Evolutionary conservation across 2,113 vertebrate genomes (phyloP).

Genomic region (Sisor rabdophorus): DNA sequence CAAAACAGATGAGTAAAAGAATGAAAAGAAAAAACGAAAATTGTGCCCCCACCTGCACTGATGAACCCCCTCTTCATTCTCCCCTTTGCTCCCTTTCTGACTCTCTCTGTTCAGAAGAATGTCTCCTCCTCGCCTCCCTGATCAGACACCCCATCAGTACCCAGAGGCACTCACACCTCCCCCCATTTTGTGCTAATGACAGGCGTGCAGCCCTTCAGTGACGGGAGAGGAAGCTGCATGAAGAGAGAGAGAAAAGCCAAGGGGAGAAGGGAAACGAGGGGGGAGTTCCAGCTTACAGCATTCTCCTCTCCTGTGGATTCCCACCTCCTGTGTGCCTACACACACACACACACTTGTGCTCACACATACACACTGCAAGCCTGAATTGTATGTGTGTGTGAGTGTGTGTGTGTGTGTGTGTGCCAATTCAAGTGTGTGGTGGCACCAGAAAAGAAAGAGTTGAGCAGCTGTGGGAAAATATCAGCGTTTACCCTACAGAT

Average conservation of each 20-base stretch:
- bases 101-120: conserved; percentile 34
- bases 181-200: conserved; percentile 41
- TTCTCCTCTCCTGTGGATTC: conserved; percentile 25
- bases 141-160: conserved; percentile 39
- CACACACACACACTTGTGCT: background rate
- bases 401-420: conserved; percentile 22
- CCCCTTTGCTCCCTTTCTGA: conserved; percentile 16
- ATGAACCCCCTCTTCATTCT: conserved; percentile 2
- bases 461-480: conserved; percentile 14
- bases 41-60: conserved; percentile 24
- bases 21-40: conserved; percentile 8
- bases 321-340: conserved; percentile 35
- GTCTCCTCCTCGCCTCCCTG: conserved; percentile 41
- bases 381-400: conserved; percentile 13
- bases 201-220: conserved; percentile 30
- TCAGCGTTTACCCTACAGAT: conserved; percentile 7
- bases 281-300: conserved; percentile 34
- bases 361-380: background rate
- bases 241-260: conserved; percentile 16
- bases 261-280: conserved; percentile 18
- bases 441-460: conserved; percentile 20
- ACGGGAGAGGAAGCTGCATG: conserved; percentile 31
- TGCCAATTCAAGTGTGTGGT: conserved; percentile 33
- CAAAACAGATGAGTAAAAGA: conserved; percentile 16
- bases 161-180: conserved; percentile 39